These are phyloP conservation scores for Xenops minutus DNA, from an alignment of 2,797 vertebrate species.

Conservation along the genomic window DNA sequence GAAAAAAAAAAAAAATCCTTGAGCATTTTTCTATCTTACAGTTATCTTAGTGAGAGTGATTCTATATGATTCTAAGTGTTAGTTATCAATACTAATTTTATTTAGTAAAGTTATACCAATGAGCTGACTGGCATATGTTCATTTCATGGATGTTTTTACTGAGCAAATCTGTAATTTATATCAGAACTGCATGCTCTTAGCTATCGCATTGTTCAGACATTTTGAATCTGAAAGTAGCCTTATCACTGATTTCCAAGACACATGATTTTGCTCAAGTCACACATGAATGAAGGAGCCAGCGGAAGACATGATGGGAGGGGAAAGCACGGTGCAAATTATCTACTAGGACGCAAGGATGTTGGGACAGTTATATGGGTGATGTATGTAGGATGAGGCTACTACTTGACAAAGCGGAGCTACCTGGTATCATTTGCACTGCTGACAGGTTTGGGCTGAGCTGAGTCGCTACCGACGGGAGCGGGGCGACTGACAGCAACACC, in stretches of 20 bases:
- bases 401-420: conserved; percentile 77
- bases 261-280: neutral
- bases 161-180: neutral
- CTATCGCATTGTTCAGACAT: neutral
- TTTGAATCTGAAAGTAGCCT: neutral
- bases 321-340: neutral
- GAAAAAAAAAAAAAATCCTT: neutral
- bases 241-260: neutral
- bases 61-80: neutral
- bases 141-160: neutral
- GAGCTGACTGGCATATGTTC: neutral
- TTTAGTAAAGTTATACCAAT: neutral
- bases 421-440: conserved; percentile 91
- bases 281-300: conserved; percentile 18
- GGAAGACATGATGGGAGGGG: neutral
- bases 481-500: conserved; percentile 84
- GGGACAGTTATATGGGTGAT: neutral
- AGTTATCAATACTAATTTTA: neutral
- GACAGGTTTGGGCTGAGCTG: conserved; percentile 83
- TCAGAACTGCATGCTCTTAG: neutral
- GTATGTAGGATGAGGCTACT: conserved; percentile 9
- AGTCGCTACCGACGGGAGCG: conserved; percentile 82
- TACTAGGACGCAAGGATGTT: neutral
- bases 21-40: neutral
- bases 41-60: neutral